Percentiles rank a stretch among this genome's conserved stretches.
phyloP scores from a whole-genome alignment of 2,888 invertebrate genomes.

The Hesperia comma region DNA sequence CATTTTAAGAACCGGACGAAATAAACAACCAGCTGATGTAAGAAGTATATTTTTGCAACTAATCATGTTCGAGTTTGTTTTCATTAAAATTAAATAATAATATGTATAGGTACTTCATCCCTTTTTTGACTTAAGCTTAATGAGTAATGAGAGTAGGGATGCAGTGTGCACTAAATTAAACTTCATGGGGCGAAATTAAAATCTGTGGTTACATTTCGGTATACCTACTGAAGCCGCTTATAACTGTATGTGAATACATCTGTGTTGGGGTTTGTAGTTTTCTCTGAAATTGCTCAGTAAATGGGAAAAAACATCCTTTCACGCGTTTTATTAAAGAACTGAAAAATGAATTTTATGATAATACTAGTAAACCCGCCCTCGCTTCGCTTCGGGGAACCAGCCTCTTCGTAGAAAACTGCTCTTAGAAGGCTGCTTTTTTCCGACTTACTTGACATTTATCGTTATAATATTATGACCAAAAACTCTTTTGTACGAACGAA shows the following conservation, averaged over 20 bases:
- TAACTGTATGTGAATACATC: conserved; percentile 56
- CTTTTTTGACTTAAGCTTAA: background rate
- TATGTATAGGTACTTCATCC: background rate
- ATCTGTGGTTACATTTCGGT: conserved; percentile 65
- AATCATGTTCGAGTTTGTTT: too few species aligned
- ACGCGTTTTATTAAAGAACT: background rate
- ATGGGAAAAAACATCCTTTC: conserved; percentile 4
- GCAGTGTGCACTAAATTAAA: conserved; percentile 55
- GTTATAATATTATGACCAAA: too few species aligned
- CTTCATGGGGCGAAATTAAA: conserved; percentile 68
- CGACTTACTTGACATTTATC: too few species aligned
- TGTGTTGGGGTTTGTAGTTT: conserved; percentile 3
- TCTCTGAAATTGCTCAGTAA: conserved; percentile 16
- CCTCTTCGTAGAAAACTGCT: too few species aligned
- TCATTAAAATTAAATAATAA: background rate
- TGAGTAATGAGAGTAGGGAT: background rate
- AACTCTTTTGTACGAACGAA: too few species aligned
- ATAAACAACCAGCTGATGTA: too few species aligned
- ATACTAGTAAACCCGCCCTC: too few species aligned
- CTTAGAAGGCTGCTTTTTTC: too few species aligned
- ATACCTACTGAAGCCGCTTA: conserved; percentile 56
- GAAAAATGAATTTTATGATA: too few species aligned
- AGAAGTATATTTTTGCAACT: too few species aligned
- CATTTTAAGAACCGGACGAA: too few species aligned
- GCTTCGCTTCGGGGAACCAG: too few species aligned